Evolutionary conservation across 1,140 invertebrate genomes (phyloP).

Genomic region (Conus betulinus): DNA sequence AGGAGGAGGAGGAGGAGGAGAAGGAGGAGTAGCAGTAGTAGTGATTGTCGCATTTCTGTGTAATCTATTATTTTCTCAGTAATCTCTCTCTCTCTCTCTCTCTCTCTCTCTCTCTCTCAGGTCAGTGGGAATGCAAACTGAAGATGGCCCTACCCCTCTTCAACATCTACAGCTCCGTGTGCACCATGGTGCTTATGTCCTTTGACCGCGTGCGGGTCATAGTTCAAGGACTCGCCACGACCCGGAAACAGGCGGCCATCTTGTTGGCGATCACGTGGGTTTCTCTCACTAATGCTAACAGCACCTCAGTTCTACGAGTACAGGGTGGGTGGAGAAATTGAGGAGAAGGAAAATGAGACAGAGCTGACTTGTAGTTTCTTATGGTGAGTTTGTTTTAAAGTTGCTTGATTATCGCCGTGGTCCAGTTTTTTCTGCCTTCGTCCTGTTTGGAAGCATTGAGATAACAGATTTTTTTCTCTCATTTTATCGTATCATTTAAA

Average conservation of each 20-base stretch:
- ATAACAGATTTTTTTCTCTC: background rate
- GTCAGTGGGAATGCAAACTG: slow-evolving; percentile 14
- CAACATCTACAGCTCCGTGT: slow-evolving; percentile 32
- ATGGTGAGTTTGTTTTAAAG: background rate
- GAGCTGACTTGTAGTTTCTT: slow-evolving; percentile 30
- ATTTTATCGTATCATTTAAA: background rate
- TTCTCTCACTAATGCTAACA: slow-evolving; percentile 14
- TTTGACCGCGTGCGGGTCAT: slow-evolving; percentile 29
- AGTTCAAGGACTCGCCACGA: background rate
- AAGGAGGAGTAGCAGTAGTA: too few relatives aligned
- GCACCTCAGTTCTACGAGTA: slow-evolving; percentile 40
- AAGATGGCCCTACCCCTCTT: slow-evolving; percentile 31
- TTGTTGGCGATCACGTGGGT: slow-evolving; percentile 18
- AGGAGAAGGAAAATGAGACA: slow-evolving; percentile 26
- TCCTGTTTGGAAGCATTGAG: background rate
- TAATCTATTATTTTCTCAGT: too few relatives aligned
- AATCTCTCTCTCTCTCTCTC: too few relatives aligned
- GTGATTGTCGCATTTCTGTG: too few relatives aligned
- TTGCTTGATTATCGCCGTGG: too few relatives aligned
- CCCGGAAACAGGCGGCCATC: slow-evolving; percentile 11
- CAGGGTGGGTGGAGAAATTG: slow-evolving; percentile 19
- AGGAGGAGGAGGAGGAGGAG: too few relatives aligned
- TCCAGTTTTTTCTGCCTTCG: too few relatives aligned
- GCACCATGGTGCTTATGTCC: slow-evolving; percentile 38
- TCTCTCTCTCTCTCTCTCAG: background rate